Conservation (phyloP, 2,888 invertebrate genomes). For the Gibbula magus region DNA sequence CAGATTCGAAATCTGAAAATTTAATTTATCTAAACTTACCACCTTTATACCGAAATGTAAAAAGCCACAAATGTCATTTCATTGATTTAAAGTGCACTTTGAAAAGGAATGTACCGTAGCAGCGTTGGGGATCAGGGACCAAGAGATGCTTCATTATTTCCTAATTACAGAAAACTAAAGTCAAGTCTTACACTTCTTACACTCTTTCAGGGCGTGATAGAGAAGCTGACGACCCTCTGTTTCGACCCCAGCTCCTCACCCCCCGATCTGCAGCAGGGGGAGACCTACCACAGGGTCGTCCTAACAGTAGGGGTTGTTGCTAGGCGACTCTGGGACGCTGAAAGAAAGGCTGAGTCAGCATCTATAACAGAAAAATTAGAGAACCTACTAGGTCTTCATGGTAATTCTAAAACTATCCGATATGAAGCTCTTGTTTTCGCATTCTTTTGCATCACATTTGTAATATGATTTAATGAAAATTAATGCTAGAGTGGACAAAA, state of each 20-base stretch:
- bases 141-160: too few species aligned
- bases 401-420: constrained; percentile 34
- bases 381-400: constrained; percentile 55
- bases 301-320: constrained; percentile 51
- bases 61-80: too few species aligned
- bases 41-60: too few species aligned
- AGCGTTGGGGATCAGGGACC: too few species aligned
- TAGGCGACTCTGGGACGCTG: constrained; percentile 36
- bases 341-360: constrained; percentile 39
- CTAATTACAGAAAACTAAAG: not conserved
- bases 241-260: constrained; percentile 44
- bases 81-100: too few species aligned
- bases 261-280: constrained; percentile 28
- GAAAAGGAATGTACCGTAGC: too few species aligned
- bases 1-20: too few species aligned
- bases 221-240: constrained; percentile 27
- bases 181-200: not conserved
- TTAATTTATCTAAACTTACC: too few species aligned
- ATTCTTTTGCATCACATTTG: too few species aligned
- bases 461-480: too few species aligned
- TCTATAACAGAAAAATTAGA: constrained; percentile 44
- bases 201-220: constrained; percentile 22
- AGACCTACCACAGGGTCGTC: constrained; percentile 46
- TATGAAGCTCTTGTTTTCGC: too few species aligned
- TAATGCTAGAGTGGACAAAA: too few species aligned